Conservation (phyloP, 2,113 vertebrate species). For the Dinomys branickii region DNA sequence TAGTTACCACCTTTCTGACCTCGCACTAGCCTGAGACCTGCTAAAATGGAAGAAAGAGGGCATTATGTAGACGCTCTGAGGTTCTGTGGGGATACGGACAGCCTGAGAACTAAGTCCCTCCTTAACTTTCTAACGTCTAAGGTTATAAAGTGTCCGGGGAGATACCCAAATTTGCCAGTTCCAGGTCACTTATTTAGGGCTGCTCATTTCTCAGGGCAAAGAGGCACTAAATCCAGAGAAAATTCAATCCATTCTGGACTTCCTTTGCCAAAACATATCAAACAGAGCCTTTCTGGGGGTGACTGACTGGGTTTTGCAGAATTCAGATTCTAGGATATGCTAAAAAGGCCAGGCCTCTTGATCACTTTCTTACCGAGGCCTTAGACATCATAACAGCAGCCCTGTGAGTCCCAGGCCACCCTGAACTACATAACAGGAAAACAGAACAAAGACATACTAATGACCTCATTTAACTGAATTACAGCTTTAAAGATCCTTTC, state of each 20-base stretch:
- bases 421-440: neutral
- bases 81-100: neutral
- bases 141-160: neutral
- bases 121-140: neutral
- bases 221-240: neutral
- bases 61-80: neutral
- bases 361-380: neutral
- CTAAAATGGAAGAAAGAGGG: neutral
- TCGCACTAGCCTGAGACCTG: neutral
- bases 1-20: neutral
- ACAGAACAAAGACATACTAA: neutral
- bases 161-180: neutral
- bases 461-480: slow-evolving; percentile 10
- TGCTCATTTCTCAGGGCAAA: neutral
- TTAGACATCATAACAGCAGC: neutral
- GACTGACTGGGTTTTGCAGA: neutral
- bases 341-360: neutral
- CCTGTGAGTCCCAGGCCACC: neutral
- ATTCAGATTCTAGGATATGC: neutral
- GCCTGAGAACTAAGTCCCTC: neutral
- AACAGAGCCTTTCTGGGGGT: neutral
- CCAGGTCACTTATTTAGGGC: neutral
- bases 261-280: neutral
- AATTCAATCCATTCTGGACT: neutral
- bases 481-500: neutral